Evolutionary conservation across 1,140 invertebrate species (phyloP).

Genomic region (Branchinecta lynchi): DNA sequence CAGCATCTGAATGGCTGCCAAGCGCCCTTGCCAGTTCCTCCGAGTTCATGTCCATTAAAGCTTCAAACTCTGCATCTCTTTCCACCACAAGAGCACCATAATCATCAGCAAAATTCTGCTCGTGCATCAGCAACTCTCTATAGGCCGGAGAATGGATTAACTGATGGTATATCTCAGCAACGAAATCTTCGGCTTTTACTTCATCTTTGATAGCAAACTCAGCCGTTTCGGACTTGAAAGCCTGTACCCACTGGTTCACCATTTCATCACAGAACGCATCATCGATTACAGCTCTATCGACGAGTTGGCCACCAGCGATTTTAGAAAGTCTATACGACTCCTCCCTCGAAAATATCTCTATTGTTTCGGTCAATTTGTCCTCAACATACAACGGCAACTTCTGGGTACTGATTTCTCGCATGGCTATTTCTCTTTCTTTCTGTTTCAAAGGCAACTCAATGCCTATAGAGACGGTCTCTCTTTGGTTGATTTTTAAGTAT

Average conservation of each 20-base stretch:
- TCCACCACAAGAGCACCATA: neutral
- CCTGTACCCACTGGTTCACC: neutral
- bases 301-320: neutral
- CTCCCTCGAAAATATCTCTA: neutral
- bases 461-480: no score
- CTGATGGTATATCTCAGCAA: slow-evolving; percentile 61
- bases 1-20: slow-evolving; percentile 47
- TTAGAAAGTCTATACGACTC: neutral
- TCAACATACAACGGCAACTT: neutral
- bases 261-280: neutral
- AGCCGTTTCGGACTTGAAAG: slow-evolving; percentile 22
- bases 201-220: slow-evolving; percentile 40
- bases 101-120: slow-evolving; percentile 28
- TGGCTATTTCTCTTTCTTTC: neutral
- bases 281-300: neutral
- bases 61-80: slow-evolving; percentile 42
- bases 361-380: neutral
- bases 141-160: slow-evolving; percentile 64
- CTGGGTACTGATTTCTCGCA: neutral
- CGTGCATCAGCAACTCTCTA: slow-evolving; percentile 50
- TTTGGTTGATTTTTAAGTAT: no score
- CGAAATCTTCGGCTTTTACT: slow-evolving; percentile 54
- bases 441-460: neutral
- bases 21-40: slow-evolving; percentile 61
- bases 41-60: slow-evolving; percentile 49